Evolutionary conservation across 2,888 invertebrate genomes (phyloP), one percentile per base, ranked within the genome.

Genomic region (Melikaiella ostensackeni): DNA sequence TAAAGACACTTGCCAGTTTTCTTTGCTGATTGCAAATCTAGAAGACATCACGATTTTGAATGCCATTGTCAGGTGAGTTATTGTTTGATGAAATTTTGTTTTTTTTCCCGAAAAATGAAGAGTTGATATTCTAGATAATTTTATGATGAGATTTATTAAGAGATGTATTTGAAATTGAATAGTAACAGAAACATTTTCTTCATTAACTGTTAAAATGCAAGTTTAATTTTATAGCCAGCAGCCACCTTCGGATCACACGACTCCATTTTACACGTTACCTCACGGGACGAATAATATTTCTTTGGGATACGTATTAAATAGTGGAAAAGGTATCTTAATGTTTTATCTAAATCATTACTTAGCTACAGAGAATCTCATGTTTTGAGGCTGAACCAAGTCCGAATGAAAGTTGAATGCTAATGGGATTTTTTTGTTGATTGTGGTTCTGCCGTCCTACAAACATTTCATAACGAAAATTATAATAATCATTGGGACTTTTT

Each of bases 1-100:
- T 1, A 94, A 96, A 83, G 98, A 98, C 88, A 95, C 95, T 85
- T 96, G 97, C 61, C 95, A 96, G 88, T 98, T 98, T 97, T 96
- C 96, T 21, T 92, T 97, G 70, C 92, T 98, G 1, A 96, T 97
- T 59, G 96, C 96, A 75, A 98, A 98, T 92, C 93, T 98, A 64
- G 98, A 98, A 90, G 98, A 98, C 89, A 94, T 97, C 80, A 95
- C 97, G 3, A 93, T 97, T 75, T 92, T 98, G 19, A 95, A 96
- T 92, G 93, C 95, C 84, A 93, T 97, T 75, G 91, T 96, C 11
- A 88, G 89, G 91, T 91, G 82, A 83, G 62, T 80, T 77, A 38
- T n/a, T 42, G 33, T 16, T 50, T 59, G 21, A 21, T 61, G 35
- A 21, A 35, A 46, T 61, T 63, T 30, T 70, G 8, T 24, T 4